A percentile compares a stretch with the other conserved stretches of the same genome.
phyloP scores from a whole-genome alignment of 1,140 invertebrate species.

The Doryteuthis pealeii region DNA sequence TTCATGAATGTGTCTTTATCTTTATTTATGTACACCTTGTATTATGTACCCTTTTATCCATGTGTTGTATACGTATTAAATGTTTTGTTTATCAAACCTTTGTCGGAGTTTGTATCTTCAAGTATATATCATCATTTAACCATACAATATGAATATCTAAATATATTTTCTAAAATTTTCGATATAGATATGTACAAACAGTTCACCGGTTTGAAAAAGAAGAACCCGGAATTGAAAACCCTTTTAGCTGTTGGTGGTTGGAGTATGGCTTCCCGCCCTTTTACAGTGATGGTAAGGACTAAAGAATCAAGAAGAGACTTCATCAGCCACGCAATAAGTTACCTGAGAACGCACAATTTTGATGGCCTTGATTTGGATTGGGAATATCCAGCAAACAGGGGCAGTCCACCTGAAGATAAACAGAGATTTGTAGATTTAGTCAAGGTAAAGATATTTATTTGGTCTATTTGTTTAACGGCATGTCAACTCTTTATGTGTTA shows the following conservation, averaged over 20 bases:
- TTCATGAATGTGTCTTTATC: too few relatives aligned
- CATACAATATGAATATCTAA: too few relatives aligned
- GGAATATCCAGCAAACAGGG: conserved; percentile 90
- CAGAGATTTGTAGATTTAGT: conserved; percentile 88
- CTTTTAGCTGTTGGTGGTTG: conserved; percentile 93
- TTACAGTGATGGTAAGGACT: conserved; percentile 42
- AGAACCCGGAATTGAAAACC: conserved; percentile 90
- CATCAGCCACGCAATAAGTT: conserved; percentile 70
- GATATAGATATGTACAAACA: conserved; percentile 80
- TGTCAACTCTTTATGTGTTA: too few relatives aligned
- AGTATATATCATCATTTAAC: too few relatives aligned
- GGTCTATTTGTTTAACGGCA: not conserved
- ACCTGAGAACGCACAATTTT: conserved; percentile 87
- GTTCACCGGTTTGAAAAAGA: conserved; percentile 88
- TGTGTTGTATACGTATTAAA: too few relatives aligned
- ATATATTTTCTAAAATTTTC: too few relatives aligned
- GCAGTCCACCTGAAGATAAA: conserved; percentile 86
- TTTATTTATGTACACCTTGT: too few relatives aligned
- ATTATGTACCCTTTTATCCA: too few relatives aligned
- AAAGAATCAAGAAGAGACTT: conserved; percentile 34
- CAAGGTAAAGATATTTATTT: too few relatives aligned
- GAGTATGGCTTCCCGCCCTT: conserved; percentile 86
- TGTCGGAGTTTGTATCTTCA: too few relatives aligned
- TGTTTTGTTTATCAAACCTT: too few relatives aligned
- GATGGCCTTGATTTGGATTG: conserved; percentile 95